phyloP scores from a whole-genome alignment of 2,888 invertebrate species.

The Athripsodes cinereus region DNA sequence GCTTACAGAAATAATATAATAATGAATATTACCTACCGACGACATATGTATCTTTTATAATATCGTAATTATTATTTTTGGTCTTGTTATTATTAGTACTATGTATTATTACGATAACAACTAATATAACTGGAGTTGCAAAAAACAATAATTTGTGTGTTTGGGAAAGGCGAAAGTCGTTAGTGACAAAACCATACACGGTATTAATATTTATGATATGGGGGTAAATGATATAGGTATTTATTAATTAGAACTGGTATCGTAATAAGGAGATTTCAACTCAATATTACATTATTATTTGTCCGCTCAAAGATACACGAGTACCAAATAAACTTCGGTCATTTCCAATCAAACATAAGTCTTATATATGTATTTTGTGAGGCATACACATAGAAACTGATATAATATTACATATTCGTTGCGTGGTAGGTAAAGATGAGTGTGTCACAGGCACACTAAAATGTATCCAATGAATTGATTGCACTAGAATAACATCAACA shows the following conservation, averaged over 20 bases:
- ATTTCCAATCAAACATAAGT: no score
- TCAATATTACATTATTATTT: no score
- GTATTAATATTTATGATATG: neutral
- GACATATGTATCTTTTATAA: neutral
- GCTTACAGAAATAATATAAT: neutral
- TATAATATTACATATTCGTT: no score
- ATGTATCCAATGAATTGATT: no score
- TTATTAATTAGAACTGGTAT: neutral
- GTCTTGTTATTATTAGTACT: neutral
- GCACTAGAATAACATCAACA: no score
- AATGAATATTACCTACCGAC: neutral
- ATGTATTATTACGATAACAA: neutral
- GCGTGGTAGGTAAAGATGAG: no score
- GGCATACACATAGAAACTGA: no score
- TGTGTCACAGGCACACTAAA: no score
- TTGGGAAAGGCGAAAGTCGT: neutral
- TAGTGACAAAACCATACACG: neutral
- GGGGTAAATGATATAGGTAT: neutral
- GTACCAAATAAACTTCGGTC: no score
- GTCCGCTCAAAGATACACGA: no score
- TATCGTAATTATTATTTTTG: neutral
- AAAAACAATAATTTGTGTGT: neutral
- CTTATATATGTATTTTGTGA: no score
- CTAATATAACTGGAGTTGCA: neutral
- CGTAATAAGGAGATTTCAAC: no score